phyloP scores from a whole-genome alignment of 1,140 invertebrate species.

The Ericerus pela region DNA sequence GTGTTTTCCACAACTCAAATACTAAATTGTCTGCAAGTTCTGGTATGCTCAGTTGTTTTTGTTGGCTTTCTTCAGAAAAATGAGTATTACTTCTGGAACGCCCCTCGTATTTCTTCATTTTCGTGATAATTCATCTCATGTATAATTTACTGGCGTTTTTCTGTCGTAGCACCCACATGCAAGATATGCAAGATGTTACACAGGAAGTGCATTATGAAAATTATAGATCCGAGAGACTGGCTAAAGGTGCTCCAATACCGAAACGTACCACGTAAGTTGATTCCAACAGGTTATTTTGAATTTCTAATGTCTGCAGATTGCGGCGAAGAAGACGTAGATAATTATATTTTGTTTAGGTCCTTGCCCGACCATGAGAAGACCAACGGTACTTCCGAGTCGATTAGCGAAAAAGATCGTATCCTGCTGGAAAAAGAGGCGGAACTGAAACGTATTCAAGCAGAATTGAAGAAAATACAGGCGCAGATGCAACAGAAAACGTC shows the following conservation, averaged over 20 bases:
- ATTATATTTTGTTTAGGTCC: slow-evolving; percentile 20
- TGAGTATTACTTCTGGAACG: no score
- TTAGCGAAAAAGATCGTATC: slow-evolving; percentile 60
- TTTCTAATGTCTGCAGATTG: neutral
- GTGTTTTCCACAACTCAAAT: no score
- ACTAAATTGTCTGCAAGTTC: no score
- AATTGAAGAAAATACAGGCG: slow-evolving; percentile 87
- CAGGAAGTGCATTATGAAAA: slow-evolving; percentile 95
- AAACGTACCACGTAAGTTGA: slow-evolving; percentile 48
- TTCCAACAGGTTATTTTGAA: neutral
- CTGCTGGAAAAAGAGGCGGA: slow-evolving; percentile 81
- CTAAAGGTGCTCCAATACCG: slow-evolving; percentile 57
- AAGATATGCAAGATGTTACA: slow-evolving; percentile 89
- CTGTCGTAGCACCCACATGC: slow-evolving; percentile 78
- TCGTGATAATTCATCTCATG: no score
- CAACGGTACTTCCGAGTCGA: slow-evolving; percentile 27
- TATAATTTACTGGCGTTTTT: no score
- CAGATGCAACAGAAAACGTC: slow-evolving; percentile 54
- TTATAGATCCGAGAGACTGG: slow-evolving; percentile 73
- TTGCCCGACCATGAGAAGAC: slow-evolving; percentile 21
- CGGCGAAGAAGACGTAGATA: neutral
- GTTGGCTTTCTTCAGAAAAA: no score
- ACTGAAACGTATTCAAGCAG: slow-evolving; percentile 83
- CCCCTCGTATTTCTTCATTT: no score
- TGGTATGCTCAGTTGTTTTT: no score